phyloP scores from a whole-genome alignment of 2,797 vertebrate genomes.

The Sebastolobus alascanus region DNA sequence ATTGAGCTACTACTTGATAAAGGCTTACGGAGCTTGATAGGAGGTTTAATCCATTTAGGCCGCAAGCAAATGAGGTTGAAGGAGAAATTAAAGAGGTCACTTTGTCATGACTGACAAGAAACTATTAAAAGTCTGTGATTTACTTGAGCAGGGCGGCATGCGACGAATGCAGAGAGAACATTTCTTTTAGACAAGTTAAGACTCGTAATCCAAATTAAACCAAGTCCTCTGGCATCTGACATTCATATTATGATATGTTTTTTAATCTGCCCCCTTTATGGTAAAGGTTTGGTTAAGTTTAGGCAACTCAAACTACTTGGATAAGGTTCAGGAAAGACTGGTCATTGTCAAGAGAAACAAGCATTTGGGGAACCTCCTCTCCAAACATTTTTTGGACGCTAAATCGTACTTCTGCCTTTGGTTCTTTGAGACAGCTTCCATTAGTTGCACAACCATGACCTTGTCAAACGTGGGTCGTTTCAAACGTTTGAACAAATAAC shows the following conservation, averaged over 20 bases:
- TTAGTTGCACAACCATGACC: neutral
- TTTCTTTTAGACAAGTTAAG: neutral
- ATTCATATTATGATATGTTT: too few species aligned
- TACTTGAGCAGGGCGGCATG: constrained; percentile 16
- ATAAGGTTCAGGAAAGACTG: neutral
- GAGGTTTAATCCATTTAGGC: constrained; percentile 65
- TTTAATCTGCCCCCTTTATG: neutral
- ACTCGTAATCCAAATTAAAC: constrained; percentile 1
- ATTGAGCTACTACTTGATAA: constrained; percentile 58
- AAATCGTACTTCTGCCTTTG: neutral
- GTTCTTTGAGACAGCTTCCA: neutral
- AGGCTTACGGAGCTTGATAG: constrained; percentile 57
- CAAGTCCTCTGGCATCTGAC: neutral
- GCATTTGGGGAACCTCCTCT: neutral
- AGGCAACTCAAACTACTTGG: neutral
- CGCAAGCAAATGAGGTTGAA: constrained; percentile 60
- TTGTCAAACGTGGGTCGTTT: neutral
- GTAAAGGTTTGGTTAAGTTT: neutral
- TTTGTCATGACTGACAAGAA: constrained; percentile 42
- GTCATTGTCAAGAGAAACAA: neutral
- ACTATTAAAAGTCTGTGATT: constrained; percentile 42
- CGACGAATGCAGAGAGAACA: neutral
- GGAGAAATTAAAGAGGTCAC: constrained; percentile 56
- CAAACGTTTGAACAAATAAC: neutral
- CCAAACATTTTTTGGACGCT: rapidly evolving